These are phyloP conservation scores for Stenichneumon culpator DNA, from an alignment of 2,888 invertebrate species.

Conservation along the genomic window DNA sequence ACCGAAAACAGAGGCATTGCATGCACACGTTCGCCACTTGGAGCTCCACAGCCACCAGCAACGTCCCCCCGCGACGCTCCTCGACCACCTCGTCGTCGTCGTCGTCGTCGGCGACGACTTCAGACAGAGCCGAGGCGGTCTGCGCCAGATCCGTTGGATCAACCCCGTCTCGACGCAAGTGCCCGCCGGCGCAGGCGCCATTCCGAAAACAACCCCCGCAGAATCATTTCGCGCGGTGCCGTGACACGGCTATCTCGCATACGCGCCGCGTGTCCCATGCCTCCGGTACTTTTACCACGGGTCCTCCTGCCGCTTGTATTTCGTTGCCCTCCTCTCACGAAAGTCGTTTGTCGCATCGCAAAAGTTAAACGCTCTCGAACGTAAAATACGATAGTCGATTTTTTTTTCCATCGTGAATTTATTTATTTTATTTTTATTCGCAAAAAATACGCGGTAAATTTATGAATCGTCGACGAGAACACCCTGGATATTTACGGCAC, in stretches of 20 bases:
- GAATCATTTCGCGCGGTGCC: conserved; percentile 73
- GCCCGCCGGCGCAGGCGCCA: conserved; percentile 68
- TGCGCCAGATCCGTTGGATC: conserved; percentile 64
- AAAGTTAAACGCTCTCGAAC: neutral
- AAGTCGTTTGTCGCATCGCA: neutral
- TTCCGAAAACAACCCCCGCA: conserved; percentile 71
- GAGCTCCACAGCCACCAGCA: conserved; percentile 13
- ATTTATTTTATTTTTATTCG: neutral
- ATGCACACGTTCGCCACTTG: conserved; percentile 38
- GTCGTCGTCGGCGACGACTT: conserved; percentile 57
- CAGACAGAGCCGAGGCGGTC: conserved; percentile 57
- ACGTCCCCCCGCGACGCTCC: conserved; percentile 33
- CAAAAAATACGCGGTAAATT: neutral
- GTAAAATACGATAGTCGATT: neutral
- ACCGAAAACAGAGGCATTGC: conserved; percentile 49
- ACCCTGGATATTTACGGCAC: neutral
- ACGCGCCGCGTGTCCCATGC: conserved; percentile 59
- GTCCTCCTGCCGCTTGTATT: conserved; percentile 5
- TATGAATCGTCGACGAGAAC: neutral
- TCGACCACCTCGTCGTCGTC: conserved; percentile 41
- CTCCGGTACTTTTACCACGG: conserved; percentile 34
- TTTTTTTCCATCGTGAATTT: neutral
- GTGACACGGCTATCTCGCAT: conserved; percentile 60
- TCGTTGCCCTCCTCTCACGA: neutral
- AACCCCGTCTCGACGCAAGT: conserved; percentile 66